These are phyloP conservation scores for Tragulus kanchil DNA, from an alignment of 2,113 vertebrate genomes.

Conservation along the genomic window DNA sequence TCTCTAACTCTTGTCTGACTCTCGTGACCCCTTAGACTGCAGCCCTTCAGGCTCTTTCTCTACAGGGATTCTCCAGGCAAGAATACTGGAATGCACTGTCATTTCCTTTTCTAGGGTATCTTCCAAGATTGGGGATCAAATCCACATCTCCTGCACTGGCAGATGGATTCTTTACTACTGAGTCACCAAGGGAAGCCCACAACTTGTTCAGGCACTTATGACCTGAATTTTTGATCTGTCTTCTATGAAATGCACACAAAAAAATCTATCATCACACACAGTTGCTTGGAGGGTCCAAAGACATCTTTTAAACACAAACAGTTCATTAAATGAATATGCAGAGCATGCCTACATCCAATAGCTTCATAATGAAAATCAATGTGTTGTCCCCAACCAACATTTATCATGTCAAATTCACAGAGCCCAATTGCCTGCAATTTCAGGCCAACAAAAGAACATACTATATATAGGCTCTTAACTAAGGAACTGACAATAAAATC, in stretches of 20 bases:
- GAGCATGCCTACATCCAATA: neutral
- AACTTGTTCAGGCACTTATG: neutral
- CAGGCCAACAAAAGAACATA: neutral
- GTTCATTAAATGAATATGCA: conserved; percentile 15
- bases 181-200: neutral
- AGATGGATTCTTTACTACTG: neutral
- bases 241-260: neutral
- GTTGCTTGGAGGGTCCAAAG: neutral
- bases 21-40: neutral
- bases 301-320: conserved; percentile 17
- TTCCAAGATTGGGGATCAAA: neutral
- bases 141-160: neutral
- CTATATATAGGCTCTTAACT: neutral
- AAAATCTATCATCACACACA: neutral
- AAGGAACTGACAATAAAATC: neutral
- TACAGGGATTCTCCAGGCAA: neutral
- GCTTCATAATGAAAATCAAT: conserved; percentile 39
- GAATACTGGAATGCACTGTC: neutral
- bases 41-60: neutral
- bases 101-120: neutral
- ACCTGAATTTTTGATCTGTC: neutral
- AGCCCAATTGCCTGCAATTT: conserved; percentile 22
- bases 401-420: conserved; percentile 30
- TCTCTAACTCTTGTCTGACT: neutral
- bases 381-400: neutral